Evolutionary conservation across 2,113 vertebrate genomes (phyloP), one percentile per base, ranked within the genome.

Genomic region (Myotis lucifugus): DNA sequence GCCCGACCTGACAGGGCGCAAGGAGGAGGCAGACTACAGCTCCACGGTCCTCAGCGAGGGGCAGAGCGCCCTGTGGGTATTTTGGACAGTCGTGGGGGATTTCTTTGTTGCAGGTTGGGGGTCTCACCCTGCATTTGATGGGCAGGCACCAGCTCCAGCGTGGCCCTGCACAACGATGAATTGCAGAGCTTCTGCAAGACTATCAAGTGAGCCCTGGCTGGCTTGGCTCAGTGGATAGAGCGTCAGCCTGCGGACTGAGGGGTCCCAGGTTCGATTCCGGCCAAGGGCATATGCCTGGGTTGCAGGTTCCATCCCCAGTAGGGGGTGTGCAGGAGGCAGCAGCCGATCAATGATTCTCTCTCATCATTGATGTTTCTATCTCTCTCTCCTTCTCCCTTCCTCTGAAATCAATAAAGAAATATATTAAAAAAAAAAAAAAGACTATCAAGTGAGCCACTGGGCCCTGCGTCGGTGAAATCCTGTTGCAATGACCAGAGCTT

Each of bases 11-110:
- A 42, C 2, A 11, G 25, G 50, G 32, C 50, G 25, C 0, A 7
- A 18, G 34, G 34, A 54, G 81, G 25, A 66, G 34, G 91, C 77
- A 19, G 34, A 17, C 29, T 54, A 27, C 4, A 37, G 69, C 42
- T 56, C 59, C 79, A 46, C 0, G 0, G 34, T 48, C 34, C 64
- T 83, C 42, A 25, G 32, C 0, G 37, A 70, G 37, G 54, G 10
- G 17, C 8, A 32, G 64, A 37, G 40, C 0, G 0, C 0, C 23
- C 54, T 67, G 6, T 12, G 50, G 2, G 29, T 32, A 76, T 76
- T 88, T 15, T 1, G 11, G 85, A 85, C 25, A 25, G 37, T 5
- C 11, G n/a, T 1, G 8, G 14, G 25, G 46, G 17, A 15, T 88
- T 82, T 50, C 11, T 85, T 14, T 64, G 8, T 32, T 69, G 48